Percentiles rank a stretch among this genome's conserved stretches.
phyloP scores from a whole-genome alignment of 35 echinoderm and acorn worm genomes.

The Ophioderma brevispina region DNA sequence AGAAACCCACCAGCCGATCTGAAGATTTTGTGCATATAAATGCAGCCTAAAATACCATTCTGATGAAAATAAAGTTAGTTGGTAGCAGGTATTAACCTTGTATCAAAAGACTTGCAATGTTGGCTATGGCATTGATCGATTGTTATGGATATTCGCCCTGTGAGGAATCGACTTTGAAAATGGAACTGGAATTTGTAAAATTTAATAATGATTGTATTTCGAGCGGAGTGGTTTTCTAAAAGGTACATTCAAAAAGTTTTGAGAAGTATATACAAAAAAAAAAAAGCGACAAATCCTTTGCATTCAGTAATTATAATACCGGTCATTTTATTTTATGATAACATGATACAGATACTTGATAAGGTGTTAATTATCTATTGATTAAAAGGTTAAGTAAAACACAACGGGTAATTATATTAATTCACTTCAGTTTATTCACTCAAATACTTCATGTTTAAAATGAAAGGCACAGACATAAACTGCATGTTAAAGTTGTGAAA shows the following conservation, averaged over 20 bases:
- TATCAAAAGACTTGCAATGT: no score
- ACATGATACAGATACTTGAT: no score
- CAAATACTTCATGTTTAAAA: no score
- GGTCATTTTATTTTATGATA: no score
- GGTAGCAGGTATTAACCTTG: not conserved
- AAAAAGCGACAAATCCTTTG: not conserved
- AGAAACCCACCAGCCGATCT: not conserved
- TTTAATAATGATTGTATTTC: not conserved
- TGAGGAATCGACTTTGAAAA: not conserved
- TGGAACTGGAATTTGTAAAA: not conserved
- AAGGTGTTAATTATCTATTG: no score
- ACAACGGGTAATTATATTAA: no score
- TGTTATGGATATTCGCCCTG: not conserved
- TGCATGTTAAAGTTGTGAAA: no score
- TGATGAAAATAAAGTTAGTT: not conserved
- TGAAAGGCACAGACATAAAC: no score
- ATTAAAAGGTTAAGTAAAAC: no score
- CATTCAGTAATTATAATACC: not conserved
- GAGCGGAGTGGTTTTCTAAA: not conserved
- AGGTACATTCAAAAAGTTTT: not conserved
- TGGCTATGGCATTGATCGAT: not conserved
- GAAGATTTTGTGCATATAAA: not conserved
- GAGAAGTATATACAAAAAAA: not conserved
- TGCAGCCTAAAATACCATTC: not conserved
- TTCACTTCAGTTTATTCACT: no score